Percentiles rank a stretch among this genome's conserved stretches.
Conservation (phyloP, 2,888 invertebrate genomes). For the Oscheius sp. region DNA sequence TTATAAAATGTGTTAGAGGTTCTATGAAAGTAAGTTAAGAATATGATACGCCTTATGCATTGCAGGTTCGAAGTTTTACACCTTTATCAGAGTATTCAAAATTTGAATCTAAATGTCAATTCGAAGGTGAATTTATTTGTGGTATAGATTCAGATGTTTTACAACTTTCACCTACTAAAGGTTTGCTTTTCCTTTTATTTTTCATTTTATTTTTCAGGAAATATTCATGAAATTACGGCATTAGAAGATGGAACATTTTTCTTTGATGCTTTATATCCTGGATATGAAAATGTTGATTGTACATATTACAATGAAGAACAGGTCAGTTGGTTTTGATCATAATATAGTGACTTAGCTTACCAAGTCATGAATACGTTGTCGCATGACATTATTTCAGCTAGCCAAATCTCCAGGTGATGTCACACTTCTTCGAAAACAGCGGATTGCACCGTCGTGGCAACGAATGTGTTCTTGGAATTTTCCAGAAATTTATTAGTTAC, state of each 20-base stretch:
- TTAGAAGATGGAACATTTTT: slow-evolving; percentile 32
- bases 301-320: slow-evolving; percentile 12
- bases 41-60: neutral
- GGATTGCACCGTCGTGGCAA: neutral
- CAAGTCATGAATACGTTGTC: no score
- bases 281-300: slow-evolving; percentile 22
- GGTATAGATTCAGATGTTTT: neutral
- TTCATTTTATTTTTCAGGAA: neutral
- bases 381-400: neutral
- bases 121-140: slow-evolving; percentile 1
- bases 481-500: slow-evolving; percentile 1
- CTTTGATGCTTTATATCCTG: slow-evolving; percentile 29
- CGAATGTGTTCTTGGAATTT: slow-evolving; percentile 1
- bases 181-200: neutral
- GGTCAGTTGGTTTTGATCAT: neutral
- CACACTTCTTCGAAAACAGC: neutral
- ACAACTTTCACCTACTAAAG: neutral
- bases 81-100: neutral
- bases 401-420: neutral
- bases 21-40: slow-evolving; percentile 16
- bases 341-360: neutral
- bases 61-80: slow-evolving; percentile 12
- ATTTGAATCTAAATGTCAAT: neutral
- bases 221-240: slow-evolving; percentile 26
- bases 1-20: slow-evolving; percentile 28